Evolutionary conservation across 2,888 invertebrate genomes (phyloP).

Genomic region (Drosophila lutescens): DNA sequence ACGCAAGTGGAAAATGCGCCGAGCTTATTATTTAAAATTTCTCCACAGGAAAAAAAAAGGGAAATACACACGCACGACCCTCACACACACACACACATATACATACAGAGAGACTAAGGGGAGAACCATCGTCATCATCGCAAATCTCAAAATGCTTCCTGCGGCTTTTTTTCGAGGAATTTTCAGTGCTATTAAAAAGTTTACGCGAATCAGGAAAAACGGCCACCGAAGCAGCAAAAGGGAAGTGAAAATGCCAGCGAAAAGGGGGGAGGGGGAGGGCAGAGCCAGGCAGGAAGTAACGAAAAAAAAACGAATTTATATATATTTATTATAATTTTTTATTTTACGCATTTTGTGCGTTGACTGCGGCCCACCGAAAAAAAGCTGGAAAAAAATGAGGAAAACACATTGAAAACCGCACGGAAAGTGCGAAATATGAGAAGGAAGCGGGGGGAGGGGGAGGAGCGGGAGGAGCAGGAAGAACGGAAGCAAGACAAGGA

Average conservation of each 20-base stretch:
- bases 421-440: constrained; percentile 45
- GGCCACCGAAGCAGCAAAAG: constrained; percentile 33
- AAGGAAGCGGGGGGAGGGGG: constrained; percentile 12
- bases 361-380: constrained; percentile 45
- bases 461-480: not conserved
- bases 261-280: not conserved
- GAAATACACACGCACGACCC: constrained; percentile 22
- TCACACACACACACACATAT: not conserved
- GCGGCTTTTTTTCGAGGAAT: constrained; percentile 53
- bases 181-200: constrained; percentile 77
- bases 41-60: not conserved
- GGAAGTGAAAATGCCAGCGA: constrained; percentile 30
- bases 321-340: constrained; percentile 70
- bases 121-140: constrained; percentile 39
- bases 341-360: constrained; percentile 70
- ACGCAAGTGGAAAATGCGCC: constrained; percentile 36
- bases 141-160: constrained; percentile 69
- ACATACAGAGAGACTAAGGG: not conserved
- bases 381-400: constrained; percentile 26
- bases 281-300: constrained; percentile 29
- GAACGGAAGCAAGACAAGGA: constrained; percentile 18
- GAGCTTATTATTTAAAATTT: constrained; percentile 66
- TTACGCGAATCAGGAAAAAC: constrained; percentile 59
- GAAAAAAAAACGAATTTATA: constrained; percentile 48
- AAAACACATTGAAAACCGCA: constrained; percentile 55